These are phyloP conservation scores for Telmatherina bonti DNA, from an alignment of 2,797 vertebrate species.

Conservation along the genomic window DNA sequence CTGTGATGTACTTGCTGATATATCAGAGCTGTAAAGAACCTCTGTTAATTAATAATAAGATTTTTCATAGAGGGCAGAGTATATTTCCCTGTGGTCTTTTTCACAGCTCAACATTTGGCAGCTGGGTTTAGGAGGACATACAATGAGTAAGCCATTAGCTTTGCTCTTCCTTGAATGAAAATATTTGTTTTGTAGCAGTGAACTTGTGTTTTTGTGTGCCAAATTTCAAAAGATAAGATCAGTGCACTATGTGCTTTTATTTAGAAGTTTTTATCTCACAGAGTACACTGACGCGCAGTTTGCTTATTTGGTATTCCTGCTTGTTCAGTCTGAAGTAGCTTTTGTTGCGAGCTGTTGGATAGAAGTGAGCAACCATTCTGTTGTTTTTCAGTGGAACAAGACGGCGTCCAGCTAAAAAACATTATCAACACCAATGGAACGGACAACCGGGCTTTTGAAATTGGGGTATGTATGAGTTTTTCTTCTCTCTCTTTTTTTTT, in stretches of 20 bases:
- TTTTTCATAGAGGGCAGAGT: slow-evolving; percentile 57
- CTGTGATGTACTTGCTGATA: slow-evolving; percentile 14
- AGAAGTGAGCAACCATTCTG: slow-evolving; percentile 41
- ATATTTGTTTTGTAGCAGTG: slow-evolving; percentile 39
- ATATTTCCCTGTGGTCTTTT: slow-evolving; percentile 55
- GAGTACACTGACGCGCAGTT: slow-evolving; percentile 13
- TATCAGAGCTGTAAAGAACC: slow-evolving; percentile 25
- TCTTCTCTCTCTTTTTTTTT: neutral
- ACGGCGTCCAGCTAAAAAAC: slow-evolving; percentile 40
- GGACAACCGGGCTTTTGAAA: slow-evolving; percentile 77
- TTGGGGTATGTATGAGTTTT: slow-evolving; percentile 60
- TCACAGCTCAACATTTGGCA: slow-evolving; percentile 59
- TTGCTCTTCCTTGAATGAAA: slow-evolving; percentile 45
- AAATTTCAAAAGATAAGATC: slow-evolving; percentile 25
- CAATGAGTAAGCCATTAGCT: slow-evolving; percentile 83
- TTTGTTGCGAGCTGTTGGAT: slow-evolving; percentile 19
- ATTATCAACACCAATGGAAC: neutral
- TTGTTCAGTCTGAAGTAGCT: slow-evolving; percentile 24
- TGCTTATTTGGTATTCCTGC: slow-evolving; percentile 25
- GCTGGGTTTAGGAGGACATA: slow-evolving; percentile 51
- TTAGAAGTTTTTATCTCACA: slow-evolving; percentile 28
- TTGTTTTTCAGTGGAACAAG: slow-evolving; percentile 72
- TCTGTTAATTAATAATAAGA: slow-evolving; percentile 83
- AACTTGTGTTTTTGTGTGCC: slow-evolving; percentile 33
- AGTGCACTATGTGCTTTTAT: slow-evolving; percentile 36